Conservation (phyloP, 2,113 vertebrate genomes). For the Gadus chalcogrammus region DNA sequence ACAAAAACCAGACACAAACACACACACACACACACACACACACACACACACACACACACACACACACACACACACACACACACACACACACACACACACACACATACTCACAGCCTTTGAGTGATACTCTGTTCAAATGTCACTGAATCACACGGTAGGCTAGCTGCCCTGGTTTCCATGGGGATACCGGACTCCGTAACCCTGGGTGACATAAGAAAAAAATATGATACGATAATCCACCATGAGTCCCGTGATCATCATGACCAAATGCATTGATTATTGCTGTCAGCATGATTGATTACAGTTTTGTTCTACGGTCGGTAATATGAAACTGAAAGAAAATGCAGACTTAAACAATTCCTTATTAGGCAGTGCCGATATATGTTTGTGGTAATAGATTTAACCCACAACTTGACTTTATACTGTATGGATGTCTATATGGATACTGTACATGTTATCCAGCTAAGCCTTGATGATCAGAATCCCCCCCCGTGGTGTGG, state of each 20-base stretch:
- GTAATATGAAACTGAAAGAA: background rate
- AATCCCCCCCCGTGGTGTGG: no score
- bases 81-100: background rate
- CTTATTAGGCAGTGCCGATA: no score
- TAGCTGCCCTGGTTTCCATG: constrained; percentile 44
- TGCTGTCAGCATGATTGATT: background rate
- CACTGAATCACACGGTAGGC: constrained; percentile 63
- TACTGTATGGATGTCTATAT: no score
- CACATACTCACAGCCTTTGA: constrained; percentile 31
- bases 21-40: background rate
- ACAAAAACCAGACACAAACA: background rate
- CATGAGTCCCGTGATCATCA: constrained; percentile 13
- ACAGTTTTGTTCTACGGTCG: background rate
- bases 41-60: background rate
- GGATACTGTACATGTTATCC: no score
- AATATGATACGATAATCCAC: constrained; percentile 12
- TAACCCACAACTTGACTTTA: no score
- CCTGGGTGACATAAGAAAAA: constrained; percentile 40
- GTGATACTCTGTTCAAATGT: constrained; percentile 63
- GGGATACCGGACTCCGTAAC: constrained; percentile 54
- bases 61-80: background rate
- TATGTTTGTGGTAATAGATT: no score
- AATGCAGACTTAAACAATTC: background rate
- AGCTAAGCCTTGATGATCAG: no score
- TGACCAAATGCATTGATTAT: constrained; percentile 1